A percentile compares a stretch with the other conserved stretches of the same genome.
phyloP scores from a whole-genome alignment of 2,797 vertebrate species.

The Mormyrus proboscirostris region DNA sequence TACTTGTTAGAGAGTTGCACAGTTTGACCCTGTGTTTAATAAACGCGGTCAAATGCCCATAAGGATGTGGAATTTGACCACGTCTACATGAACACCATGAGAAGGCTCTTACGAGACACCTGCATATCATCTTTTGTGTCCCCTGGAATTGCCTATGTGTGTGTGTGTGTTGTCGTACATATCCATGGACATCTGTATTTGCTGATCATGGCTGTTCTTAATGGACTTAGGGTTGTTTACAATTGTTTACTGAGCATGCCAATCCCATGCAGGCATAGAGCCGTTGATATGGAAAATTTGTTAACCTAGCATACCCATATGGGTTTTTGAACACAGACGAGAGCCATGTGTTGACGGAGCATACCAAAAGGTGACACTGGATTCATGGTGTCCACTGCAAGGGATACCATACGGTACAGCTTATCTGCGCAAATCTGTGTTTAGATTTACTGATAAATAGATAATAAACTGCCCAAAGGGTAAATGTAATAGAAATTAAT shows the following conservation, averaged over 20 bases:
- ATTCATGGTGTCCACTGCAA: not conserved
- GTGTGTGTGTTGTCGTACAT: not conserved
- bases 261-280: not conserved
- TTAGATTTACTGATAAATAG: not conserved
- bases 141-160: not conserved
- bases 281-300: not conserved
- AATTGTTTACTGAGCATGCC: not conserved
- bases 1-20: not conserved
- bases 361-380: not conserved
- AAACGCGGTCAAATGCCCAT: not conserved
- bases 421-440: not conserved
- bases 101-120: not conserved
- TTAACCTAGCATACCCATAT: not conserved
- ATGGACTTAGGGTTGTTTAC: not conserved
- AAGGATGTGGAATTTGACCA: not conserved
- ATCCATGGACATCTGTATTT: not conserved
- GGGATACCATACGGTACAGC: not conserved
- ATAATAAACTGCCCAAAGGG: not conserved
- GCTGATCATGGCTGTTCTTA: not conserved
- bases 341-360: not conserved
- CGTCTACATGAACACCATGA: not conserved
- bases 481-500: not conserved
- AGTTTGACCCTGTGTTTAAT: not conserved
- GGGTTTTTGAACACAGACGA: not conserved
- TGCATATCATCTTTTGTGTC: not conserved